Percentiles rank a stretch among this genome's conserved stretches.
Evolutionary conservation across 2,797 vertebrate species (phyloP).

Genomic region (Tragopan temminckii): DNA sequence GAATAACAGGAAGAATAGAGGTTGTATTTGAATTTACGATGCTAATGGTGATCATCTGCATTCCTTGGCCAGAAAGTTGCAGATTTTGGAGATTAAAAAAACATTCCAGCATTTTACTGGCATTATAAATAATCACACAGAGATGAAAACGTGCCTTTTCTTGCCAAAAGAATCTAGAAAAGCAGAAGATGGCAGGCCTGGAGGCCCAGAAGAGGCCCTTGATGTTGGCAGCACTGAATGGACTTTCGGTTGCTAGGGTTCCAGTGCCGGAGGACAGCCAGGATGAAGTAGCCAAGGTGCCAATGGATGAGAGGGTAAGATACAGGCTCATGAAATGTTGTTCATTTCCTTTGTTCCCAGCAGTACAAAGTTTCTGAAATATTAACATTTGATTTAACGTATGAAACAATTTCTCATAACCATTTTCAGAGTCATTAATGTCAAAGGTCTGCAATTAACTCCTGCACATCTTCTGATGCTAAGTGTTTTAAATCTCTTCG

Average conservation of each 20-base stretch:
- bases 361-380: not conserved
- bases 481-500: not conserved
- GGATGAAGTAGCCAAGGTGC: constrained; percentile 87
- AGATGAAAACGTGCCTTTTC: constrained; percentile 86
- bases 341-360: constrained; percentile 9
- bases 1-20: constrained; percentile 72
- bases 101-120: constrained; percentile 83
- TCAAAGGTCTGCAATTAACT: not conserved
- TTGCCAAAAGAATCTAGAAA: constrained; percentile 94
- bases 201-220: constrained; percentile 96
- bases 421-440: not conserved
- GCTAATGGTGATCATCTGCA: constrained; percentile 77
- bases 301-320: constrained; percentile 94
- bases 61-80: constrained; percentile 82
- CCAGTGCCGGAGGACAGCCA: constrained; percentile 88
- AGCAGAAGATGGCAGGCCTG: constrained; percentile 95
- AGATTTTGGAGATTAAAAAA: constrained; percentile 85
- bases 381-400: not conserved
- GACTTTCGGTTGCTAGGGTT: constrained; percentile 91
- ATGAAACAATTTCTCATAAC: fast-evolving
- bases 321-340: not conserved
- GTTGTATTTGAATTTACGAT: constrained; percentile 76
- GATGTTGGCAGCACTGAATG: constrained; percentile 96
- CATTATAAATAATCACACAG: constrained; percentile 84
- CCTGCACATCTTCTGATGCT: not conserved